phyloP scores from a whole-genome alignment of 2,888 invertebrate genomes.

The Coleophora deauratella region DNA sequence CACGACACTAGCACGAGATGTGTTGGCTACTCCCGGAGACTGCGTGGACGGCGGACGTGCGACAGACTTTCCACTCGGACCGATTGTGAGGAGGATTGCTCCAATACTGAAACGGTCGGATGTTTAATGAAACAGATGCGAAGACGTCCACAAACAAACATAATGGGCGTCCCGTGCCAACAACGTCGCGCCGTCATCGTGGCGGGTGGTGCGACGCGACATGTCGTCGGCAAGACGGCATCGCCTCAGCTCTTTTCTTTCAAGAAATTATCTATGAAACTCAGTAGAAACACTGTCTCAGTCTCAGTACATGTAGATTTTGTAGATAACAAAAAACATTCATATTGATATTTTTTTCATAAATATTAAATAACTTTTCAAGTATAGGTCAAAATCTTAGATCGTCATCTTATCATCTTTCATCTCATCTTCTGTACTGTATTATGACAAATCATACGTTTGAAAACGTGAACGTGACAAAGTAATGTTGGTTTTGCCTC shows the following conservation, averaged over 20 bases:
- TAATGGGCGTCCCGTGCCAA: slow-evolving; percentile 53
- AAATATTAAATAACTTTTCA: too few species aligned
- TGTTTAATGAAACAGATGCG: slow-evolving; percentile 66
- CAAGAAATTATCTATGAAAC: slow-evolving; percentile 28
- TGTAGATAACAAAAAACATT: too few species aligned
- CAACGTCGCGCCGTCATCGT: slow-evolving; percentile 49
- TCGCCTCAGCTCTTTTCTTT: slow-evolving; percentile 36
- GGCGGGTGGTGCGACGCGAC: slow-evolving; percentile 21
- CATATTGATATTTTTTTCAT: too few species aligned
- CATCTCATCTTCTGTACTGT: too few species aligned
- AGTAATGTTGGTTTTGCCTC: too few species aligned
- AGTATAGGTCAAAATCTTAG: too few species aligned
- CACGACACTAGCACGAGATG: slow-evolving; percentile 19
- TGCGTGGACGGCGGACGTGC: slow-evolving; percentile 26
- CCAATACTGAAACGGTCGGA: slow-evolving; percentile 59
- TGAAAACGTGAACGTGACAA: too few species aligned
- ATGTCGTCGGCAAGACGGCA: slow-evolving; percentile 18
- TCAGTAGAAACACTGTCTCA: background rate
- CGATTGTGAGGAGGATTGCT: slow-evolving; percentile 54
- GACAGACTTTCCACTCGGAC: slow-evolving; percentile 42
- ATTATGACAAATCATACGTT: too few species aligned
- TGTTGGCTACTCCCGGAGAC: slow-evolving; percentile 39
- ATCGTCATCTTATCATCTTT: too few species aligned
- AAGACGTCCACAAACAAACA: slow-evolving; percentile 65
- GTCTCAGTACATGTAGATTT: background rate